phyloP scores from a whole-genome alignment of 1,140 invertebrate genomes.

The Calephelis nemesis region DNA sequence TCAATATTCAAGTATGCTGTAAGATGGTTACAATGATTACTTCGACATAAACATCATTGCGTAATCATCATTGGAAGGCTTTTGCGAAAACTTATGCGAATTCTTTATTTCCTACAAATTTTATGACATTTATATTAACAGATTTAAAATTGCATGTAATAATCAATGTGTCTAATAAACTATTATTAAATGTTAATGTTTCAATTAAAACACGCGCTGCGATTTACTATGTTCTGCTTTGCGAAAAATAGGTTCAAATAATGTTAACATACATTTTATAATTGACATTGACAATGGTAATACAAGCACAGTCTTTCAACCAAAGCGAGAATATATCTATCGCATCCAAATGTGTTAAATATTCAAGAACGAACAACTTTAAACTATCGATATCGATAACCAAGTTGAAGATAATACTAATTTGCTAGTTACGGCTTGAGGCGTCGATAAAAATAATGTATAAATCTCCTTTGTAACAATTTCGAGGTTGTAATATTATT shows the following conservation, averaged over 20 bases:
- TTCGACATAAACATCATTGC: slow-evolving; percentile 32
- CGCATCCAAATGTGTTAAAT: not conserved
- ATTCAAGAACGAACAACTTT: not conserved
- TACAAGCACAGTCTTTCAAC: slow-evolving; percentile 1
- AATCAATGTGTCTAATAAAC: no score
- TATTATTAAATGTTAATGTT: slow-evolving; percentile 1
- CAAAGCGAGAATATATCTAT: not conserved
- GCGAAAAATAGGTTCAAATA: slow-evolving; percentile 51
- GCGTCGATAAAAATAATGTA: not conserved
- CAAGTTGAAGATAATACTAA: not conserved
- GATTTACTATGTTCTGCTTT: slow-evolving; percentile 52
- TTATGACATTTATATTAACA: not conserved
- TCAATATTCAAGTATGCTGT: slow-evolving; percentile 56
- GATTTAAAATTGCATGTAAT: no score
- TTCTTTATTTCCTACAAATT: slow-evolving; percentile 19
- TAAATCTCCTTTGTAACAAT: slow-evolving; percentile 37
- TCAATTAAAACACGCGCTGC: slow-evolving; percentile 38
- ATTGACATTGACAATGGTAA: slow-evolving; percentile 33
- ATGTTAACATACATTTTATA: slow-evolving; percentile 59
- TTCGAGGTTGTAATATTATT: slow-evolving; percentile 55
- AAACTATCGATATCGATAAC: not conserved
- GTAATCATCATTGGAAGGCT: slow-evolving; percentile 32
- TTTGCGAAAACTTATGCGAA: slow-evolving; percentile 56
- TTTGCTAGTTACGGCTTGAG: slow-evolving; percentile 21
- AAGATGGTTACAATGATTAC: slow-evolving; percentile 43